Percentiles rank a stretch among this genome's conserved stretches.
Evolutionary conservation across 1,140 invertebrate genomes (phyloP).

Genomic region (Calliphora vicina): DNA sequence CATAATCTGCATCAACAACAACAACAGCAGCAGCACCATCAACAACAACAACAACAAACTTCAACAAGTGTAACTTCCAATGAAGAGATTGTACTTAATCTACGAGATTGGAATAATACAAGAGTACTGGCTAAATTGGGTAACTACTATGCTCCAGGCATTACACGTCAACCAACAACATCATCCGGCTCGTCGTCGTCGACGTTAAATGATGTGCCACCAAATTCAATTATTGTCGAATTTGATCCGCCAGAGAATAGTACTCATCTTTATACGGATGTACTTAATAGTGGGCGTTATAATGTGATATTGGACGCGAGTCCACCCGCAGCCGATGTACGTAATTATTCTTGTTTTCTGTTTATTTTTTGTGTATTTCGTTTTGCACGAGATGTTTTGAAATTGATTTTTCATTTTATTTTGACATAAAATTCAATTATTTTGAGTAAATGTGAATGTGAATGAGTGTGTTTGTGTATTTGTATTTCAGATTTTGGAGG

Average conservation of each 20-base stretch:
- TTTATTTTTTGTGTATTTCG: background rate
- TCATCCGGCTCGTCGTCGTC: slow-evolving; percentile 11
- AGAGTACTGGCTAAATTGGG: slow-evolving; percentile 86
- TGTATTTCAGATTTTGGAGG: slow-evolving; percentile 63
- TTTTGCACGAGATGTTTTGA: background rate
- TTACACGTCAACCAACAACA: slow-evolving; percentile 66
- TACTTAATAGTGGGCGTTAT: slow-evolving; percentile 79
- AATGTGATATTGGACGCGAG: slow-evolving; percentile 94
- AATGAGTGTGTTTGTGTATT: background rate
- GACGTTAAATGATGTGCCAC: slow-evolving; percentile 64
- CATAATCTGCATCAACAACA: slow-evolving; percentile 35
- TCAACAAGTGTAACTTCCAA: slow-evolving; percentile 45
- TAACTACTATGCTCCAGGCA: slow-evolving; percentile 84
- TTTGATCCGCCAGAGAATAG: slow-evolving; percentile 73
- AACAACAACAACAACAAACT: slow-evolving; percentile 41
- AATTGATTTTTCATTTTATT: background rate
- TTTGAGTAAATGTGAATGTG: background rate
- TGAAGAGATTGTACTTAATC: slow-evolving; percentile 67
- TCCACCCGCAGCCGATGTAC: slow-evolving; percentile 74
- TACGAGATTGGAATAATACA: slow-evolving; percentile 91
- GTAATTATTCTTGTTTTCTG: slow-evolving; percentile 29
- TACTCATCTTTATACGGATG: slow-evolving; percentile 70
- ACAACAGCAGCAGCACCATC: slow-evolving; percentile 42
- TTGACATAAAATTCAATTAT: slow-evolving; percentile 3
- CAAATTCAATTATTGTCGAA: slow-evolving; percentile 75